Base-by-base conservation (phyloP, 2,113 vertebrate species). In the Sprattus sprattus region DNA sequence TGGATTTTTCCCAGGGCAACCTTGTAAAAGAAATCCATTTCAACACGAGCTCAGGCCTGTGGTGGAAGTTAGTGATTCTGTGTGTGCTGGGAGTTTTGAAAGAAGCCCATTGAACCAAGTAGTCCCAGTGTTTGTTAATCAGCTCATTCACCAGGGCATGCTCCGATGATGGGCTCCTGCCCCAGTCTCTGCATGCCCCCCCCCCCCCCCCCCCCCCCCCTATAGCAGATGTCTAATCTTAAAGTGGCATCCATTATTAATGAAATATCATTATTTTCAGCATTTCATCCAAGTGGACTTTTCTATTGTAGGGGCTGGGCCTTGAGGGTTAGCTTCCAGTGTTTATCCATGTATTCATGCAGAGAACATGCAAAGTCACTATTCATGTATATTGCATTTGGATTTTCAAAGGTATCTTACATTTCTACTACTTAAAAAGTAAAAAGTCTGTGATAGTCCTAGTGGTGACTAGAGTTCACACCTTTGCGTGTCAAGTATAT, bases 21-120 rank as follows among this genome's bases (percentile, higher is more conserved):
- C 84, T 85, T 80, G 81, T 85, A 85, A 85, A 75, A 85, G 84
- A 44, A 85, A 22, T 45, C 28, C 32, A 54, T 85, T 80, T 57
- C 18, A 57, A 44, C n/a, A 28, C 25, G 20, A 54, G 67, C 81
- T 39, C 39, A 11, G 50, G 11, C 18, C 45, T 44, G 15, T 44
- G 15, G 16, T 8, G 52, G 20, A n/a, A 10, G n/a, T 16, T 4
- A 75, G 52, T 0, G 32, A 32, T 39, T 39, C 13, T 49, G 60
- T 84, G 83, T 75, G 83, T 71, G 67, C 67, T 39, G 67, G 28
- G 67, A 75, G 67, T 75, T 75, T 75, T 75, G 67, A 75, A 32
- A 75, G 67, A 2, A 16, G 25, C 32, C 67, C 28, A 13, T 32
- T 3, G 67, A 75, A 10, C 39, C 67, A 16, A 39, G 67, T 32